Base-by-base conservation (phyloP, 2,797 vertebrate species). In the Anisognathus igniventris region DNA sequence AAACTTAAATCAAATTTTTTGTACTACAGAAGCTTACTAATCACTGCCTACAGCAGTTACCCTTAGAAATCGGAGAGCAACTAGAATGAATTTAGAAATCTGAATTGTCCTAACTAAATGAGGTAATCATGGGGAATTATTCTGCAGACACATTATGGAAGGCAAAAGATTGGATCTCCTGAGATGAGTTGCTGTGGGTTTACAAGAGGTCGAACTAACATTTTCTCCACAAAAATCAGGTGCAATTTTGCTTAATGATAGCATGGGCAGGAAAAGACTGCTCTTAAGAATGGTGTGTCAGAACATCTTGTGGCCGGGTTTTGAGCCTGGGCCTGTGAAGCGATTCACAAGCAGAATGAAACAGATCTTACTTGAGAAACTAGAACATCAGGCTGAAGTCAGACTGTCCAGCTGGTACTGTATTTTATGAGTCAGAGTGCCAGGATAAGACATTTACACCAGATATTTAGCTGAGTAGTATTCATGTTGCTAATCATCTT, bases 21-120 rank as follows among this genome's bases (percentile, higher is more conserved):
- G 40, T 40, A 47, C 27, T 18, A 10, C 2, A 87, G 48, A 62
- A 79, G 12, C 33, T 79, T 89, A 48, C 24, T 92, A 87, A 65
- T 92, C 25, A 60, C 64, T 70, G 47, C 54, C 83, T 72, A 33
- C 31, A 79, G 71, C 60, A 48, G 48, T 78, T 61, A 31, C 17
- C 45, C 84, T 92, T 64, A 57, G 64, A 71, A 81, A 82, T 58
- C 22, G 67, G 71, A 72, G 33, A 78, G 70, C 58, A 82, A 66
- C 27, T 16, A 53, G 71, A 66, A 89, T 74, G 64, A 74, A 75
- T 87, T 91, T 92, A 91, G 87, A 85, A 93, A 92, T 64, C 28
- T 31, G 1, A 40, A 19, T 86, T 87, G 57, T 73, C 35, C 78
- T 83, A 47, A 82, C 93, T 89, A 67, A 61, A 47, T 57, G 57